These are phyloP conservation scores for Hystrix brachyura DNA, from an alignment of 2,113 vertebrate species.

Conservation along the genomic window DNA sequence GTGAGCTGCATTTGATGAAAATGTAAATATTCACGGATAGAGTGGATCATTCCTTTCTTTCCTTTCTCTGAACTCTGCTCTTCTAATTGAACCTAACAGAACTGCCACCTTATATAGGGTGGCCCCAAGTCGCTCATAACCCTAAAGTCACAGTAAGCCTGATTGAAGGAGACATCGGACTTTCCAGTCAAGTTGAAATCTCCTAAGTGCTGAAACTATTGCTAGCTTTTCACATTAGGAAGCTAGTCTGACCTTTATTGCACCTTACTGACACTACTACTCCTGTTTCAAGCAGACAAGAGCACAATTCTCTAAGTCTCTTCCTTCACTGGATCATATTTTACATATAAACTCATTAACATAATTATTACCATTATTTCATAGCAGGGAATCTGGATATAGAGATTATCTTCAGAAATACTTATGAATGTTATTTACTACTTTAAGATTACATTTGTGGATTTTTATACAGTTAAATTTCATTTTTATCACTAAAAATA, in stretches of 20 bases:
- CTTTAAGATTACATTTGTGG: background rate
- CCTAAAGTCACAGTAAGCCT: background rate
- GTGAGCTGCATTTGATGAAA: background rate
- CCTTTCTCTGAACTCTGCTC: background rate
- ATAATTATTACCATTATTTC: background rate
- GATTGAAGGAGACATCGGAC: background rate
- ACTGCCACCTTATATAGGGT: no score
- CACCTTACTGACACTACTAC: background rate
- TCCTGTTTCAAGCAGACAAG: background rate
- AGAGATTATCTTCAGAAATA: background rate
- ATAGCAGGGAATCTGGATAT: background rate
- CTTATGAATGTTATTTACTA: background rate
- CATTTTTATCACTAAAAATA: background rate
- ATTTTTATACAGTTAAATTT: background rate
- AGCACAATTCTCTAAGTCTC: background rate
- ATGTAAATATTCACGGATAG: background rate
- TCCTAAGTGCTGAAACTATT: background rate
- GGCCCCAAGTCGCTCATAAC: background rate
- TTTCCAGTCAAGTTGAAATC: background rate
- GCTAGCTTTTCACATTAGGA: background rate
- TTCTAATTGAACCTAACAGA: background rate
- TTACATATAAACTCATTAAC: background rate
- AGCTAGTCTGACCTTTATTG: background rate
- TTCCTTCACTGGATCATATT: background rate
- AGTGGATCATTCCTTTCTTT: background rate